phyloP scores from a whole-genome alignment of 1,140 invertebrate species.

The Drosophila sulfurigaster region DNA sequence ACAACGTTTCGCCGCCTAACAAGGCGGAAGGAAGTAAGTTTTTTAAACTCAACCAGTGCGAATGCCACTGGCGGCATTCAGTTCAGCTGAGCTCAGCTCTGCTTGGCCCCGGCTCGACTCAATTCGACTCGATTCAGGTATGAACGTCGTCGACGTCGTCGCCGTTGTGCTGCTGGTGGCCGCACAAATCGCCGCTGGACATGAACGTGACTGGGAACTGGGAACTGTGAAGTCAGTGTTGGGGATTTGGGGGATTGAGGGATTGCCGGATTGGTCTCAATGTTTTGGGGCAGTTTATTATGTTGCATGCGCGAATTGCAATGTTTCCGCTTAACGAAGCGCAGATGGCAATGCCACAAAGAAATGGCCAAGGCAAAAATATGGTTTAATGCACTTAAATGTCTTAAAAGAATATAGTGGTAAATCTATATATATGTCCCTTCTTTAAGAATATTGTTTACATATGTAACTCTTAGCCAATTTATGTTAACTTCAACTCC shows the following conservation, averaged over 20 bases:
- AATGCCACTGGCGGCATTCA: background rate
- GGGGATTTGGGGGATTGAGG: background rate
- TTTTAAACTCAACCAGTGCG: constrained; percentile 67
- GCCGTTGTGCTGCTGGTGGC: background rate
- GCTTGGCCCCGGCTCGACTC: background rate
- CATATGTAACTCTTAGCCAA: constrained; percentile 8
- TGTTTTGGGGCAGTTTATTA: constrained; percentile 63
- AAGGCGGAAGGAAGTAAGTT: constrained; percentile 82
- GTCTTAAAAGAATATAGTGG: background rate
- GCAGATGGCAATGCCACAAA: constrained; percentile 37
- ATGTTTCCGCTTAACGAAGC: constrained; percentile 71
- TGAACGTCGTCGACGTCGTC: background rate
- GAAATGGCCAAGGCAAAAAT: constrained; percentile 54
- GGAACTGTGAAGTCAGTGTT: background rate
- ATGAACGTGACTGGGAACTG: constrained; percentile 56
- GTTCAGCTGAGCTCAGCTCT: constrained; percentile 10
- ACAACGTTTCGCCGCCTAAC: constrained; percentile 67
- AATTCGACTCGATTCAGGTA: constrained; percentile 18
- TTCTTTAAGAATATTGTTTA: background rate
- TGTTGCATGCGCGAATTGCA: constrained; percentile 75
- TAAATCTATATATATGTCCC: background rate
- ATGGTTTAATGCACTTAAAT: constrained; percentile 5
- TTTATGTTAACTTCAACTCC: background rate
- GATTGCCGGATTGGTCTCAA: background rate
- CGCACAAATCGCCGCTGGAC: constrained; percentile 55